Conservation (phyloP, 2,888 invertebrate species). For the Gastracanthus pulcherrimus region DNA sequence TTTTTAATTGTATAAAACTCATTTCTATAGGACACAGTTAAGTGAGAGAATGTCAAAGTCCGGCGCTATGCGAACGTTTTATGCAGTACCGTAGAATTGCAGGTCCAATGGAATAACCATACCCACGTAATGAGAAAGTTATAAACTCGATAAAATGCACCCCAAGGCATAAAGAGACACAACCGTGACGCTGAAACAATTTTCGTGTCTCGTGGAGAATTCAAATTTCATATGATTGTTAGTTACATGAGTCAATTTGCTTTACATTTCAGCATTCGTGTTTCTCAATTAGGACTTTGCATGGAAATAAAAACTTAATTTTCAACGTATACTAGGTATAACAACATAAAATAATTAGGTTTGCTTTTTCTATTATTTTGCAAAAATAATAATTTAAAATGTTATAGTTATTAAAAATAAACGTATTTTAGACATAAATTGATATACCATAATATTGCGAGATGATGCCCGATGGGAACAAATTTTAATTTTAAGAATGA, state of each 20-base stretch:
- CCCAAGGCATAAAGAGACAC: background rate
- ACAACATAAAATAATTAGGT: no score
- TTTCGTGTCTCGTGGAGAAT: background rate
- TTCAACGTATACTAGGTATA: no score
- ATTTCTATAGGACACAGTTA: background rate
- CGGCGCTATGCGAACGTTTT: background rate
- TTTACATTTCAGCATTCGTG: no score
- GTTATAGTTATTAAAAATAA: no score
- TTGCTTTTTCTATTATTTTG: no score
- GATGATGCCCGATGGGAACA: no score
- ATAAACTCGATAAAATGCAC: constrained; percentile 12
- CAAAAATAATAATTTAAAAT: no score
- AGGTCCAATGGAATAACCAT: background rate
- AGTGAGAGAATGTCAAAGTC: background rate
- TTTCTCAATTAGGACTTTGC: no score
- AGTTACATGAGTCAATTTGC: background rate
- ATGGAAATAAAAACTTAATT: no score
- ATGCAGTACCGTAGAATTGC: background rate
- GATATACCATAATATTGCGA: no score
- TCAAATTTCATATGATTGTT: background rate
- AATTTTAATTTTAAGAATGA: no score
- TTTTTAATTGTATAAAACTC: background rate
- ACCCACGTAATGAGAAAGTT: constrained; percentile 21
- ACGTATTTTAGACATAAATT: no score
- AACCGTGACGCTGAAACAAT: background rate